Evolutionary conservation across 2,888 invertebrate species (phyloP), one percentile per base, ranked within the genome.

Genomic region (Tinea trinotella): DNA sequence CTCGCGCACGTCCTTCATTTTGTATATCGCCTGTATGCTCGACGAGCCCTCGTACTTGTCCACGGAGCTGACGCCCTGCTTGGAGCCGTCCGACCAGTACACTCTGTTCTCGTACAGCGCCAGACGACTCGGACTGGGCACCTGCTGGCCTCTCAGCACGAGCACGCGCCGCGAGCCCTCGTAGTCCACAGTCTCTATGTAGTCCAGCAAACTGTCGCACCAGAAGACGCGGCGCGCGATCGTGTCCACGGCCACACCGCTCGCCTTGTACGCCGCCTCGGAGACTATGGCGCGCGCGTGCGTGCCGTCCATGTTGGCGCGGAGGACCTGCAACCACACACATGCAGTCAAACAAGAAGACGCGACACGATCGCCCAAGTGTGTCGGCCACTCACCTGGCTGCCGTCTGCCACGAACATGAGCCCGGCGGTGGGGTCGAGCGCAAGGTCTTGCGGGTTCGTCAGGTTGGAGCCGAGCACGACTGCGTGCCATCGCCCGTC

Each of bases 161-260:
- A 94, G 88, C 57, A 93, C 92, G 58, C 97, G 87, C 61, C 93
- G 90, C 57, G 90, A 88, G 0, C 98, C 98, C 53, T 95, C 91
- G 74, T 99, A 99, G 74, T 98, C 96, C 0, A 97, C 95, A 0
- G 97, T 95, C 70, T 98, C 98, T 59, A 99, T 96, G 71, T 98
- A 96, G 79, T 99, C 98, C 54, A 98, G 81, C 10, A 97, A 84
- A 0, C 96, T 94, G 73, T 99, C 99, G 66, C 98, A 97, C 98
- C 98, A 99, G 79, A 95, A 98, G 5, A 99, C 91, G 52, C 98
- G 84, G 64, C 94, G 91, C 0, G 93, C 91, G 18, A 96, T 92
- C n/a, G 94, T 91, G 75, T 99, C 98, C 0, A 97, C 92, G 0
- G 97, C 91, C 7, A 98, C 90, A 2, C 97, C 97, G 1, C 95